Evolutionary conservation across 2,888 invertebrate genomes (phyloP).

Genomic region (Ommatoiulus sabulosus): DNA sequence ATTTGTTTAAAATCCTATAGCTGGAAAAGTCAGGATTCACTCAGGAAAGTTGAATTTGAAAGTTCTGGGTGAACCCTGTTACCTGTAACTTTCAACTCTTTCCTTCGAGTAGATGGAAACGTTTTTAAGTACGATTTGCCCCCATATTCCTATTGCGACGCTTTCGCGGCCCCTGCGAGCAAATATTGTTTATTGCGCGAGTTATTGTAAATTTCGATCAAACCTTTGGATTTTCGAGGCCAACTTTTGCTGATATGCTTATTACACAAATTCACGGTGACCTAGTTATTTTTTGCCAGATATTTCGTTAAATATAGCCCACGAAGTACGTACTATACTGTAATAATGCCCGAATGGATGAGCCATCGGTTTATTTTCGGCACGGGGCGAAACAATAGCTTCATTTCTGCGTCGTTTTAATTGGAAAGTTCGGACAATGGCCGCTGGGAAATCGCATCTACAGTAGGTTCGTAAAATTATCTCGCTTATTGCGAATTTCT

Average conservation of each 20-base stretch:
- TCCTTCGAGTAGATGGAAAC: too few relatives aligned
- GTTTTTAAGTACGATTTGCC: background rate
- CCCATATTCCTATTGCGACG: background rate
- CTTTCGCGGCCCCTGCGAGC: background rate
- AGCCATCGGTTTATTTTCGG: background rate
- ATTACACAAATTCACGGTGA: conserved; percentile 21
- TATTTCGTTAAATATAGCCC: background rate
- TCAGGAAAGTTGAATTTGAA: too few relatives aligned
- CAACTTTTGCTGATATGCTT: conserved; percentile 27
- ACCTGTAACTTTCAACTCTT: too few relatives aligned
- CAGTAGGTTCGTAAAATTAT: background rate
- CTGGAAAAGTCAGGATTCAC: too few relatives aligned
- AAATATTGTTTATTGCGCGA: conserved; percentile 31
- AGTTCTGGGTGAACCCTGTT: too few relatives aligned
- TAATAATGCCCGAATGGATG: background rate
- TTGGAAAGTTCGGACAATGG: background rate
- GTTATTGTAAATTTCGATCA: conserved; percentile 26
- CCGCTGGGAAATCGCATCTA: background rate
- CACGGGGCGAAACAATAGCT: background rate
- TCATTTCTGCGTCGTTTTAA: background rate
- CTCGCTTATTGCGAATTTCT: too few relatives aligned
- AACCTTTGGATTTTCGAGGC: conserved; percentile 48
- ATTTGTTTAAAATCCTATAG: too few relatives aligned
- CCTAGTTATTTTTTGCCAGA: conserved; percentile 42
- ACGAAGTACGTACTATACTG: background rate